phyloP scores from a whole-genome alignment of 2,888 invertebrate genomes.

The Electrophaes corylata region DNA sequence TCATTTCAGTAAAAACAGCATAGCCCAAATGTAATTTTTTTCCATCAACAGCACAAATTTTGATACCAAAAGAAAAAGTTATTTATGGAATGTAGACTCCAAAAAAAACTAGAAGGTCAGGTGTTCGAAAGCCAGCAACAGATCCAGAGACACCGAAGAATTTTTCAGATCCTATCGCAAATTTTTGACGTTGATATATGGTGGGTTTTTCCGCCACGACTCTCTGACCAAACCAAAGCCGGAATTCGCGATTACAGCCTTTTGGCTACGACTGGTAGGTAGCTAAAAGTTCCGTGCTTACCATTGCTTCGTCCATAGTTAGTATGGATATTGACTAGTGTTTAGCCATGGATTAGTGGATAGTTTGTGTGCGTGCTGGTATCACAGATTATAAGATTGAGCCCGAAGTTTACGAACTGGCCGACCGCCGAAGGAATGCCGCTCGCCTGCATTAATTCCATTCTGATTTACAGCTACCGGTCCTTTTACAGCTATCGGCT shows the following conservation, averaged over 20 bases:
- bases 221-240: conserved; percentile 56
- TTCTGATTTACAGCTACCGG: conserved; percentile 50
- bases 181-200: conserved; percentile 39
- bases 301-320: conserved; percentile 5
- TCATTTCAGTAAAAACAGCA: too few relatives aligned
- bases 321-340: neutral
- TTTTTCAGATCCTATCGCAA: conserved; percentile 20
- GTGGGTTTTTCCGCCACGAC: conserved; percentile 62
- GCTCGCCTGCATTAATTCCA: conserved; percentile 55
- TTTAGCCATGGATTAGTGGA: conserved; percentile 11
- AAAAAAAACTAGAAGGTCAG: neutral
- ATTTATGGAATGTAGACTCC: neutral
- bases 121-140: conserved; percentile 7
- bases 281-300: conserved; percentile 5
- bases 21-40: too few relatives aligned
- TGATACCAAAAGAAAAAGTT: too few relatives aligned
- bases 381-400: conserved; percentile 3
- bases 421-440: conserved; percentile 57
- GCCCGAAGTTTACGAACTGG: conserved; percentile 44
- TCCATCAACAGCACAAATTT: too few relatives aligned
- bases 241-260: conserved; percentile 48
- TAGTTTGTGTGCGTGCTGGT: conserved; percentile 8
- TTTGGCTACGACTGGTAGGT: conserved; percentile 1
- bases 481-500: conserved; percentile 9
- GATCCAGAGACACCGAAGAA: conserved; percentile 7